Base-by-base conservation (phyloP, 2,888 invertebrate genomes). In the Drosophila meridionalis region DNA sequence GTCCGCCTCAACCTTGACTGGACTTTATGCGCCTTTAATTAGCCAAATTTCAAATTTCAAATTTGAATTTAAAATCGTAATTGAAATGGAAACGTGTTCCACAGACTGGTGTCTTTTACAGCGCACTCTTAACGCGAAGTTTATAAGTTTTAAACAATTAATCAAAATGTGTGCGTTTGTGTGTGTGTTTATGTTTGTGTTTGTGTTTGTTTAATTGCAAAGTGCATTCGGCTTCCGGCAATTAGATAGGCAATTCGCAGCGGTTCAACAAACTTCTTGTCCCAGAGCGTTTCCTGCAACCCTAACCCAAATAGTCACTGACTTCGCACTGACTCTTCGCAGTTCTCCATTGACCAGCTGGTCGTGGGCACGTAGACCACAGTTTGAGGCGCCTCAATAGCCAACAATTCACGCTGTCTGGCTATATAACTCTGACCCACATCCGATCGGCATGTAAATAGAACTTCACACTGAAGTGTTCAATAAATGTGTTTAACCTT, bases 271-370 rank as follows among this genome's bases (percentile, higher is more conserved):
- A 87, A 83, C 88, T 87, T 45, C 34, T 26, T 63, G 87, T 77
- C 87, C 86, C 87, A 86, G 86, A 82, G 80, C 80, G 59, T 86
- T 90, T 88, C 90, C 84, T 87, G 73, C 84, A 85, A 83, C 85
- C 85, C 85, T 81, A 85, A 85, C 85, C 85, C 87, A 85, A 85
- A 78, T 85, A 84, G 56, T 73, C 85, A 85, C 56, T 85, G 78
- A 78, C 87, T 89, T 90, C 59, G 78, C 32, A 45, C 14, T 20
- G 20, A 20, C 45, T 47, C 43, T 36, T 55, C 40, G 4, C 9
- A 3, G 11, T 36, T 36, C 36, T 14, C 48, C 48, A 50, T 50
- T 30, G 48, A 40, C 38, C 38, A 40, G 57, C 57, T 26, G 34
- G 34, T 45, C 43, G 34, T 8, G 8, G 45, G 14, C 58, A 58